phyloP scores from a whole-genome alignment of 2,888 invertebrate genomes.

The Plebejus melissa region DNA sequence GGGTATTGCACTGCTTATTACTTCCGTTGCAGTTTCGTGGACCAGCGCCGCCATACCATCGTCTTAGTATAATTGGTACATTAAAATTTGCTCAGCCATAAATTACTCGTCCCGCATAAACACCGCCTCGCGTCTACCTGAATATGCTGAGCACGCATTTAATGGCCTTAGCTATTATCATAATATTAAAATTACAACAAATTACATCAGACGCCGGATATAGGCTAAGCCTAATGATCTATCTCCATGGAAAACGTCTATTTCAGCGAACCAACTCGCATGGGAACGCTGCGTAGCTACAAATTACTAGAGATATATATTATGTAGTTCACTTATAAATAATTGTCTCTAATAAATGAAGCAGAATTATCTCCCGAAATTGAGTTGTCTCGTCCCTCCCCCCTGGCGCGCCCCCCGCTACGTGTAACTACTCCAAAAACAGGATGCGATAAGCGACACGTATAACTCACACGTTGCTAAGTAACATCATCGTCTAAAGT shows the following conservation, averaged over 20 bases:
- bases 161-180: background rate
- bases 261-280: background rate
- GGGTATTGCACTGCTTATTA: conserved; percentile 75
- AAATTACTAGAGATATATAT: background rate
- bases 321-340: background rate
- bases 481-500: conserved; percentile 9
- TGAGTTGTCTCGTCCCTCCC: conserved; percentile 19
- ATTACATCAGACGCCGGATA: background rate
- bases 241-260: background rate
- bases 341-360: conserved; percentile 15
- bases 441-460: conserved; percentile 18
- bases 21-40: conserved; percentile 71
- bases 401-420: conserved; percentile 6
- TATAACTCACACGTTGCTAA: conserved; percentile 17
- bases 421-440: conserved; percentile 24
- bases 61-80: conserved; percentile 74
- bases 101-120: conserved; percentile 61
- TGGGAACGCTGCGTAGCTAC: background rate
- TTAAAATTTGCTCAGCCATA: conserved; percentile 72
- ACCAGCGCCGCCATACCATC: conserved; percentile 70
- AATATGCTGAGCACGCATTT: conserved; percentile 17
- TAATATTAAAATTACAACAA: background rate
- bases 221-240: background rate
- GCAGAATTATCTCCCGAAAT: conserved; percentile 10
- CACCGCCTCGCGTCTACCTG: conserved; percentile 34